Evolutionary conservation across 2,888 invertebrate species (phyloP), one percentile per base, ranked within the genome.

Genomic region (Pterostichus madidus): DNA sequence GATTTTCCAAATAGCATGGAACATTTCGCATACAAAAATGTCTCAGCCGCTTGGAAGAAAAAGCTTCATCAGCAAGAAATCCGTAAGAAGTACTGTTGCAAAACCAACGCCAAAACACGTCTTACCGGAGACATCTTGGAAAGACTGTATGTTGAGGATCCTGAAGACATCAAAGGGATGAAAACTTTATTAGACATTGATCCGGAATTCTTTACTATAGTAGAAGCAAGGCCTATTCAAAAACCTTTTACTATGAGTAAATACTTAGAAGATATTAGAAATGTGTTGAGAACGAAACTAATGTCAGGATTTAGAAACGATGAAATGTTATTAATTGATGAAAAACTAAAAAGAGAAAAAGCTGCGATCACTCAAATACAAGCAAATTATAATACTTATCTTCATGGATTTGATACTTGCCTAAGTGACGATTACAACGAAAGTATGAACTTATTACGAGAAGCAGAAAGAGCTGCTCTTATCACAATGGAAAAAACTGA

Each of bases 171-270:
- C 5, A 86, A 86, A 24, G 91, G 91, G 84, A 91, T 92, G 35
- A 91, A 91, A 85, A 92, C 93, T 0, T 92, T 94, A 73, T 90
- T 93, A 13, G 94, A 94, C 88, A 91, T 94, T 52, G 93, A 94
- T 87, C 93, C 93, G 0, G 91, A 93, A 84, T 94, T 93, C 88
- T 94, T 93, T 87, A 91, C 91, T 0, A 92, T 93, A 49, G 91
- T 94, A 46, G 92, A 92, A 88, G 94, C 93, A 6, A 91, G 93
- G 44, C 92, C 93, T 0, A 90, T 93, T 32, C 90, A 91, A 75
- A 91, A 92, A 85, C 92, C 91, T 85, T 92, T 94, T 84, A 93
- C 92, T 84, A 90, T 92, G 73, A 90, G 91, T 84, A 90, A 92
- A 7, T 94, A 94, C 86, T 87, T 93, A 85, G 87, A 85, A 85